Base-by-base conservation (phyloP, 2,888 invertebrate genomes). In the Papilio gigon region DNA sequence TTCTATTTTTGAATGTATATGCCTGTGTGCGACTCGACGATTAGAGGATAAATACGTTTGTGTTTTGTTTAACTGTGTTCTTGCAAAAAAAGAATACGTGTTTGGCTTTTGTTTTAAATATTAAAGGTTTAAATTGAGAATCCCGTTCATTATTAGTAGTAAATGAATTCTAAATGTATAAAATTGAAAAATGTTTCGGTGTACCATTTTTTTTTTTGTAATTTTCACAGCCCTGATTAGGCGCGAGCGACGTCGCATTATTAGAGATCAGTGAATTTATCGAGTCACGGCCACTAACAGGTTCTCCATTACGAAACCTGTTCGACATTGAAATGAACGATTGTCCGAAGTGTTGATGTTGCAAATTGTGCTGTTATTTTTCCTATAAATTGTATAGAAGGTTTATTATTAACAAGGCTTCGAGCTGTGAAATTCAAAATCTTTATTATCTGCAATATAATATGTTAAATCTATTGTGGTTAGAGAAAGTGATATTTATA, bases 301-400 rank as follows among this genome's bases (percentile, higher is more conserved):
- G 69, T 69, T 69, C 69, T 69, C 61, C 40, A 61, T 69, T 65
- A 69, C 65, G 69, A 65, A 69, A 69, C 69, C 60, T 40, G 69
- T 69, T 59, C 68, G 68, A 69, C 68, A 69, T 69, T 69, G 68
- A 65, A 69, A 69, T 69, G 65, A 68, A 60, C 53, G 64, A 65
- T 69, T 69, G 68, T 65, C 68, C 68, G 65, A 60, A 65, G 68
- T 69, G 68, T 69, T 69, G 68, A 69, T 61, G 42, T 69, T 69
- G 68, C 68, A 56, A 69, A 69, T 69, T 69, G 68, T 61, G 33
- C 30, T 65, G 68, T 56, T 68, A 63, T 53, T 67, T 66, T 66
- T 66, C 66, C 66, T 60, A 37, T 30, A 22, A 25, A 14, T 56
- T 56, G 17, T 30, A 65, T 42, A 2, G 11, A 11, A 17, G 35